Evolutionary conservation across 1,140 invertebrate genomes (phyloP).

Genomic region (Elysia chlorotica): DNA sequence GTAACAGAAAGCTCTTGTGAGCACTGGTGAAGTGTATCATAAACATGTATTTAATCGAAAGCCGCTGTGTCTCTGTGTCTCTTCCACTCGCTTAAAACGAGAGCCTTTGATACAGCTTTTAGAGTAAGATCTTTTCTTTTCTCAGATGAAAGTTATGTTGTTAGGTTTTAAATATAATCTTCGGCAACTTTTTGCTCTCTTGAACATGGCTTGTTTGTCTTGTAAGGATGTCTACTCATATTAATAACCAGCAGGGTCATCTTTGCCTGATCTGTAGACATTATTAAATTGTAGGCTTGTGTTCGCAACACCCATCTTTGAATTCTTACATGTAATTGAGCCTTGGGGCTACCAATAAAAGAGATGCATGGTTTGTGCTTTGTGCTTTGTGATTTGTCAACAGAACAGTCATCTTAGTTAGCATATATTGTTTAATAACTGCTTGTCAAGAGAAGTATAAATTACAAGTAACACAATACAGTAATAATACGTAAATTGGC

Average conservation of each 20-base stretch:
- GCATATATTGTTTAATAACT: no score
- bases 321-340: constrained; percentile 27
- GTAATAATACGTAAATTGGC: no score
- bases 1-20: not conserved
- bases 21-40: not conserved
- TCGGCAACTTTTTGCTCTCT: not conserved
- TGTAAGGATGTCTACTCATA: constrained; percentile 2
- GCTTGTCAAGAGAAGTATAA: no score
- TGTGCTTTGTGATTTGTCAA: no score
- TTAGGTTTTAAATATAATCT: constrained; percentile 3
- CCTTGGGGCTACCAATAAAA: constrained; percentile 34
- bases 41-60: not conserved
- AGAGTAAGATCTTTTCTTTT: not conserved
- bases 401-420: no score
- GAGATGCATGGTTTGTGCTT: constrained; percentile 53
- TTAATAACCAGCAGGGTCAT: constrained; percentile 22
- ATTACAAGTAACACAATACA: no score
- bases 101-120: not conserved
- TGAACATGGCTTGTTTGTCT: not conserved
- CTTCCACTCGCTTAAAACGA: not conserved
- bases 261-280: constrained; percentile 19
- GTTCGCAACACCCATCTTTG: constrained; percentile 34
- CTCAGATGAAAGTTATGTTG: not conserved
- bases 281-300: constrained; percentile 30
- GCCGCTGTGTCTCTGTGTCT: not conserved